A percentile compares a stretch with the other conserved stretches of the same genome.
These are phyloP conservation scores for Limosa lapponica DNA, from an alignment of 2,797 vertebrate genomes.

Conservation along the genomic window DNA sequence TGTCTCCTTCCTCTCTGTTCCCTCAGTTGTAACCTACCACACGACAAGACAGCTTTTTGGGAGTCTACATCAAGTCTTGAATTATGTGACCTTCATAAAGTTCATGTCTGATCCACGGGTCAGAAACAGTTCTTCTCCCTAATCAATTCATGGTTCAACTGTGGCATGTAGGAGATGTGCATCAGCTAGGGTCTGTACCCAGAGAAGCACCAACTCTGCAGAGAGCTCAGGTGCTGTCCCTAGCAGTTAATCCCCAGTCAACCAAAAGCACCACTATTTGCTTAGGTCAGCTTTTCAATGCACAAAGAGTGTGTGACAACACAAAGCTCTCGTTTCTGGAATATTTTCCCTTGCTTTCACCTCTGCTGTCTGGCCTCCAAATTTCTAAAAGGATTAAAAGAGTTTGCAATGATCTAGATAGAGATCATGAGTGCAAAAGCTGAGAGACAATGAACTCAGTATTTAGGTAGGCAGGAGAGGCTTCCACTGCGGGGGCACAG, in stretches of 20 bases:
- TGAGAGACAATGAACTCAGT: background rate
- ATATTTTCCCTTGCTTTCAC: background rate
- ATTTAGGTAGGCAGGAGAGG: background rate
- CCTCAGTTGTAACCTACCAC: background rate
- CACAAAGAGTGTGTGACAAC: background rate
- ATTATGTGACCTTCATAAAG: background rate
- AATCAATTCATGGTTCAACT: background rate
- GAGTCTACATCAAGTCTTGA: background rate
- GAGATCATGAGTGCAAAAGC: background rate
- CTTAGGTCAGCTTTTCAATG: background rate
- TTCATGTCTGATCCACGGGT: background rate
- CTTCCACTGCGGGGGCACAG: background rate
- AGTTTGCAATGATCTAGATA: background rate
- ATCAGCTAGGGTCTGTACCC: background rate
- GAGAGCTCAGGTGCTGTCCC: background rate
- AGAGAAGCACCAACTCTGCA: background rate
- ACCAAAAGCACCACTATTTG: background rate
- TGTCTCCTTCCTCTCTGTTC: background rate
- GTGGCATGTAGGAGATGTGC: rapidly evolving
- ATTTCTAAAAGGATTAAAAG: background rate
- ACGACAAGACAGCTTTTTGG: background rate
- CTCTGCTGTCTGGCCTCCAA: background rate
- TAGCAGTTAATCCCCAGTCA: background rate
- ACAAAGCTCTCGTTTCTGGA: background rate
- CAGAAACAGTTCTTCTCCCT: background rate